Evolutionary conservation across 2,797 vertebrate species (phyloP), one percentile per base, ranked within the genome.

Genomic region (Melanotaenia pygmaea): DNA sequence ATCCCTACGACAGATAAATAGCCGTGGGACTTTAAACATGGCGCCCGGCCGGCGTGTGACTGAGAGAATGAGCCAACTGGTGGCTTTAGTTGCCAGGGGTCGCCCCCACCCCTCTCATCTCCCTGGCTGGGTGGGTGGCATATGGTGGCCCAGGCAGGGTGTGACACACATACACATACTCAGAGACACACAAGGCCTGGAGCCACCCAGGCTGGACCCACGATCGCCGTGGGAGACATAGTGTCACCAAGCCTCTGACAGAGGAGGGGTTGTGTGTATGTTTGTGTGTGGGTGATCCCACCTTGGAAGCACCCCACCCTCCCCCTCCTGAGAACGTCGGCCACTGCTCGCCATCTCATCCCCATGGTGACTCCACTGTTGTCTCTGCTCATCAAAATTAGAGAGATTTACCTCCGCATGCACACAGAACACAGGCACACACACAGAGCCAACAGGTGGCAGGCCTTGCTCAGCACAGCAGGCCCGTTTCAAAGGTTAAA

Each of bases 311-410:
- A 38, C 40, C 77, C 54, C 67, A 20, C 67, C 57, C 30, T 62
- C 74, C 70, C 84, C 75, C 65, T 88, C 86, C 83, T 90, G 91
- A 91, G 92, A 93, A 89, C 81, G 56, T 83, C 64, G 26, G 77
- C 54, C 82, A 5, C 82, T 61, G 82, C 85, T 82, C 81, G 60
- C 81, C 80, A 64, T 82, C 84, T 79, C 81, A 88, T 90, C 90
- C 86, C 91, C 88, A 89, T 91, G 91, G 93, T 75, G 90, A 93
- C 91, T 87, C 78, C 60, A 72, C 90, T 92, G 92, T 91, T 94
- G 90, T 94, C 92, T 92, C 88, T 88, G 85, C 90, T 90, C 90
- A 93, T 93, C 93, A 92, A 89, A 94, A 93, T 93, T 90, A 91
- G 91, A 86, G 91, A 93, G 93, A 94, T 94, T 94, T 94, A 93